Conservation (phyloP, 2,888 invertebrate genomes). For the Tetragonula carbonaria region DNA sequence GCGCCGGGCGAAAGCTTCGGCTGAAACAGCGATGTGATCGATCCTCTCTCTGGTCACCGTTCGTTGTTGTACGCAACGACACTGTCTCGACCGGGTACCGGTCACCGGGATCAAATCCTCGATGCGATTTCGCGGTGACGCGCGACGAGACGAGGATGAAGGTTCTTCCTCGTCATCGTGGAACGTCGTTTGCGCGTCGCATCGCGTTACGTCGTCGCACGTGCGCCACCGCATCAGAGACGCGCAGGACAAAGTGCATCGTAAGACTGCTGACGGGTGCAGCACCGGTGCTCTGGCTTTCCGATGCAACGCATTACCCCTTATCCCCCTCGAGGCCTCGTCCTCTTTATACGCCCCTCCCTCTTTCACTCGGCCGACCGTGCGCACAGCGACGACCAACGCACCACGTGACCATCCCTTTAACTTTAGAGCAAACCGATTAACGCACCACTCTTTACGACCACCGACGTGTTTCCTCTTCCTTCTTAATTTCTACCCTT, state of each 20-base stretch:
- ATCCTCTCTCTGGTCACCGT: not conserved
- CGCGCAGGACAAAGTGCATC: constrained; percentile 76
- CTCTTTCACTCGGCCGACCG: constrained; percentile 50
- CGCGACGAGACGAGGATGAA: constrained; percentile 10
- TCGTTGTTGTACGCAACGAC: too few relatives aligned
- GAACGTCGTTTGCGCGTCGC: constrained; percentile 6
- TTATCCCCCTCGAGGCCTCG: constrained; percentile 10
- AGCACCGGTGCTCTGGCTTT: constrained; percentile 69
- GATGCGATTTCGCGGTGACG: constrained; percentile 22
- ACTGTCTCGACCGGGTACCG: not conserved
- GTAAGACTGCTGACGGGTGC: constrained; percentile 75
- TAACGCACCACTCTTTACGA: constrained; percentile 59
- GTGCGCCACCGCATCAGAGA: constrained; percentile 59
- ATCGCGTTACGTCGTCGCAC: constrained; percentile 44
- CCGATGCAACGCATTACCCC: constrained; percentile 67
- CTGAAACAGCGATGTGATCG: not conserved
- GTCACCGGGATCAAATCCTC: constrained; percentile 4
- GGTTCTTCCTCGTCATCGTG: not conserved
- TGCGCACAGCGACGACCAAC: constrained; percentile 59
- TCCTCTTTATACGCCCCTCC: constrained; percentile 10
- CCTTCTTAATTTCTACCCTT: constrained; percentile 2
- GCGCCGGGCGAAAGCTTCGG: not conserved
- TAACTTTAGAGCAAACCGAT: constrained; percentile 64
- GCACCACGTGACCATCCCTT: constrained; percentile 68
- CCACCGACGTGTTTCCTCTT: constrained; percentile 16